These are phyloP conservation scores for Oreochromis mossambicus DNA, from an alignment of 2,797 vertebrate genomes.

Conservation along the genomic window DNA sequence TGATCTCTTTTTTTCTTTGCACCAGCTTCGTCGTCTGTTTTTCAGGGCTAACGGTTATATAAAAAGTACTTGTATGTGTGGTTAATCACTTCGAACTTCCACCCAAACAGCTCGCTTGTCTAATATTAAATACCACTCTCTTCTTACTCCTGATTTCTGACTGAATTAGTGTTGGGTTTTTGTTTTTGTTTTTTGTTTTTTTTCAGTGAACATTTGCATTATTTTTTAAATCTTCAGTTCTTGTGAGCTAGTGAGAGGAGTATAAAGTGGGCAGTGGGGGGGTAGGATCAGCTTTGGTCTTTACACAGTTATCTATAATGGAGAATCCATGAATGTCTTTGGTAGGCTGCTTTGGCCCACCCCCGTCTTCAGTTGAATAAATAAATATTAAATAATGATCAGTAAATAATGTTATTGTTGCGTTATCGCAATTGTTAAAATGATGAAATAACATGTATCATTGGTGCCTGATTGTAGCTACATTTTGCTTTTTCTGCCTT, in stretches of 20 bases:
- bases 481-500: slow-evolving; percentile 81
- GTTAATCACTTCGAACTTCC: slow-evolving; percentile 55
- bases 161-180: slow-evolving; percentile 63
- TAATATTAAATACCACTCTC: slow-evolving; percentile 63
- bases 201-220: slow-evolving; percentile 63
- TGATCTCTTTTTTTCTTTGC: slow-evolving; percentile 51
- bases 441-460: slow-evolving; percentile 75
- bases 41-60: slow-evolving; percentile 52
- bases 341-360: slow-evolving; percentile 54
- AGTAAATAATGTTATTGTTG: slow-evolving; percentile 81
- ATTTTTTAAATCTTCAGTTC: slow-evolving; percentile 48
- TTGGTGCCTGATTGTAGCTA: slow-evolving; percentile 85
- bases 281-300: slow-evolving; percentile 48
- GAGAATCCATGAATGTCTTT: slow-evolving; percentile 75
- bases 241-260: slow-evolving; percentile 54
- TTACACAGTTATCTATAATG: slow-evolving; percentile 65
- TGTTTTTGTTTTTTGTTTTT: neutral
- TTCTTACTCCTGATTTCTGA: slow-evolving; percentile 67
- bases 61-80: slow-evolving; percentile 45
- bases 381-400: slow-evolving; percentile 74
- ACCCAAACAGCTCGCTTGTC: slow-evolving; percentile 60
- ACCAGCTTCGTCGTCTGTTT: slow-evolving; percentile 55
- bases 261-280: neutral
- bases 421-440: slow-evolving; percentile 81
- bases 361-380: slow-evolving; percentile 71